Evolutionary conservation across 1,140 invertebrate species (phyloP).

Genomic region (Platorchestia sp.): DNA sequence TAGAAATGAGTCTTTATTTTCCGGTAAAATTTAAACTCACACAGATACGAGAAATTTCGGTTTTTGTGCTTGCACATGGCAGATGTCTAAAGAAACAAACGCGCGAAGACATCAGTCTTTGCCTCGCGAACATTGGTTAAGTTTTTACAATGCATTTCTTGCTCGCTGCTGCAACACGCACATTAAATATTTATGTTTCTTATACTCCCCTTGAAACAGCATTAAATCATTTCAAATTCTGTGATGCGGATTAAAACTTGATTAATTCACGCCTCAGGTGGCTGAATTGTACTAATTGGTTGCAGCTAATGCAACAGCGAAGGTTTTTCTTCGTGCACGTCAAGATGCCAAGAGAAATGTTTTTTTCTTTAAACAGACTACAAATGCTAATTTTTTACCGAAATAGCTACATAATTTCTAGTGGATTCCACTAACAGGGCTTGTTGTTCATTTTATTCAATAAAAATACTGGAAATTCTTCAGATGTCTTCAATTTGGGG

Average conservation of each 20-base stretch:
- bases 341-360: neutral
- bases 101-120: neutral
- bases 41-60: neutral
- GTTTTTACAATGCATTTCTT: neutral
- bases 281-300: neutral
- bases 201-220: neutral
- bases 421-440: neutral
- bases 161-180: neutral
- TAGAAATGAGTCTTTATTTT: neutral
- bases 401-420: neutral
- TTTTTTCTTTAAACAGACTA: neutral
- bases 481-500: neutral
- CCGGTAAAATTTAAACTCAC: neutral
- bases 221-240: neutral
- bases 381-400: neutral
- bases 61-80: neutral
- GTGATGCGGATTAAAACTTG: neutral
- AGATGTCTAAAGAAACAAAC: neutral
- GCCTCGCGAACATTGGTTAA: neutral
- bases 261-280: neutral
- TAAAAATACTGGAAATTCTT: neutral
- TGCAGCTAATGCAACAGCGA: neutral
- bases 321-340: neutral
- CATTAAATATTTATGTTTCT: neutral
- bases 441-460: neutral